Base-by-base conservation (phyloP, 2,797 vertebrate species). In the Bradypodion ventrale region DNA sequence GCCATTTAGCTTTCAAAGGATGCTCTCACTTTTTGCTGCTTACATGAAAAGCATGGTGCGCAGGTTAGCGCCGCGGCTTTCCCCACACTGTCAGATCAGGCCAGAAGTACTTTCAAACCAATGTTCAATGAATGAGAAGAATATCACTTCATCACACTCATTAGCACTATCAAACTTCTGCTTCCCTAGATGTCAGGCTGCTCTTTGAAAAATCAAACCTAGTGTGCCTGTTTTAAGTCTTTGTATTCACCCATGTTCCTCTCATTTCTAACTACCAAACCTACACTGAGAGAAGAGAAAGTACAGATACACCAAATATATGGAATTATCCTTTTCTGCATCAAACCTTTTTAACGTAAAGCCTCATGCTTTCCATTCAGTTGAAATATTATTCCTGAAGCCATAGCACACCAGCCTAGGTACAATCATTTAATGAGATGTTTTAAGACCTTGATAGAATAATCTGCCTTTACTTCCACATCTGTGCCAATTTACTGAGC, bases 361-460 rank as follows among this genome's bases (percentile, higher is more conserved):
- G 21, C 8, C 2, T 12, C 27, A 0, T 85, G 49, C 82, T 68
- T 89, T 65, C 82, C 42, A 62, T 5, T 66, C 84, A 46, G 75
- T 52, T 87, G 75, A 66, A 88, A 80, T 12, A 70, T 32, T 77
- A 79, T 23, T 85, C 74, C 82, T 85, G 63, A 68, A 66, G 89
- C 59, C 46, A 44, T 83, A 2, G 72, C 84, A 70, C 66, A 35
- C 78, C 78, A 23, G 59, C n/a, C n/a, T n/a, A n/a, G n/a, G 70
- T 66, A 85, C 88, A 78, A 66, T 73, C n/a, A 81, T 88, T 91
- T 86, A 88, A 90, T 88, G 89, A 93, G 83, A 37, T 84, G 83
- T 89, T 60, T 88, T 87, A 91, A 90, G 89, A 88, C 83, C 75
- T 89, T 87, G 92, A 78, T 78, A 85, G 79, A 44, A 40, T 89